Percentiles rank a stretch among this genome's conserved stretches.
These are phyloP conservation scores for Epicampocera succincta DNA, from an alignment of 2,888 invertebrate species.

Conservation along the genomic window DNA sequence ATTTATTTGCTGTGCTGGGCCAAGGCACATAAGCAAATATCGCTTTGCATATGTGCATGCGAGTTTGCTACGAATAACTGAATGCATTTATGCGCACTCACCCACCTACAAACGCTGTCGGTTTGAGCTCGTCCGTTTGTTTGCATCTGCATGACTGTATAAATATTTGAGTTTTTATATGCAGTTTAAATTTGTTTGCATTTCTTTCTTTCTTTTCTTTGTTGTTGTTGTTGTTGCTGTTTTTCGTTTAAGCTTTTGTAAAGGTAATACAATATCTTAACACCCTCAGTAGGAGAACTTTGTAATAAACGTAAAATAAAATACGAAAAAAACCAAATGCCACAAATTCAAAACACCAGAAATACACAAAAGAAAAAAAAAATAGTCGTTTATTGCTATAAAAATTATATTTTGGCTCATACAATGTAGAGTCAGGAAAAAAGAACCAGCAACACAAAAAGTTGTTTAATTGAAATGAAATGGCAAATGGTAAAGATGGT, in stretches of 20 bases:
- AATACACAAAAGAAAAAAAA: constrained; percentile 49
- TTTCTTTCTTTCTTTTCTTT: constrained; percentile 5
- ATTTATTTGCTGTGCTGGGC: constrained; percentile 1
- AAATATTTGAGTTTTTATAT: constrained; percentile 54
- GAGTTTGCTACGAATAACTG: neutral
- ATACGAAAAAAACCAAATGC: constrained; percentile 4
- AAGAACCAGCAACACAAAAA: no score
- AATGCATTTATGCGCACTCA: neutral
- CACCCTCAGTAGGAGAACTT: constrained; percentile 63
- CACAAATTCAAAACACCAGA: constrained; percentile 13
- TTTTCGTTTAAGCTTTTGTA: constrained; percentile 40
- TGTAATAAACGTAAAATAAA: constrained; percentile 49
- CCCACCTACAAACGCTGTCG: no score
- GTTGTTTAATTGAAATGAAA: no score
- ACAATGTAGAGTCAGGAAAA: constrained; percentile 31
- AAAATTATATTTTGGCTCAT: constrained; percentile 9
- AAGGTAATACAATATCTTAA: constrained; percentile 68
- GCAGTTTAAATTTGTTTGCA: constrained; percentile 30
- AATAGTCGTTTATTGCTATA: no score
- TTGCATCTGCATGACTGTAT: constrained; percentile 21
- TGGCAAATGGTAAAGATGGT: no score
- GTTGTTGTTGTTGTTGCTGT: no score
- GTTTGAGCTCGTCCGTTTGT: neutral
- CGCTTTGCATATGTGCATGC: constrained; percentile 29
- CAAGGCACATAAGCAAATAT: constrained; percentile 1